phyloP scores from a whole-genome alignment of 2,888 invertebrate genomes.

The Drosophila austrosaltans region DNA sequence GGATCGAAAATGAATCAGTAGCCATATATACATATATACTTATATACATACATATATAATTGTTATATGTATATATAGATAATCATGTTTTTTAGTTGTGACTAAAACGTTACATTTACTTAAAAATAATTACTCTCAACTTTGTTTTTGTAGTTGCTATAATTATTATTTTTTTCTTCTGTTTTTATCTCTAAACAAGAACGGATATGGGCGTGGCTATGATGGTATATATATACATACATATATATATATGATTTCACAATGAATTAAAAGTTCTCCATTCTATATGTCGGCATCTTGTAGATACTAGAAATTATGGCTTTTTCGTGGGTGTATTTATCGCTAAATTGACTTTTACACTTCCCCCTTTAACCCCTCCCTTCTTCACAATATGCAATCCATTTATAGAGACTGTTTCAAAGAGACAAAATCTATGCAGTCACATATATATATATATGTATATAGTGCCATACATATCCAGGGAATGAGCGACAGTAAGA shows the following conservation, averaged over 20 bases:
- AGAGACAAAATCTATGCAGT: conserved; percentile 7
- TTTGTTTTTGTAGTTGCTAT: not conserved
- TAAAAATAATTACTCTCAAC: not conserved
- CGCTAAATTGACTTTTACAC: conserved; percentile 39
- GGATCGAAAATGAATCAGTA: too few species aligned
- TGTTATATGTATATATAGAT: too few species aligned
- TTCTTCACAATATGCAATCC: conserved; percentile 31
- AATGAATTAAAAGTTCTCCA: conserved; percentile 31
- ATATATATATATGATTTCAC: not conserved
- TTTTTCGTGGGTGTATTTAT: conserved; percentile 15
- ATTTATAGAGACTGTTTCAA: conserved; percentile 10
- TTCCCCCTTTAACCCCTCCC: not conserved
- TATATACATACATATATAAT: too few species aligned
- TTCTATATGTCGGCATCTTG: conserved; percentile 46
- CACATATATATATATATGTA: not conserved
- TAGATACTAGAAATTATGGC: conserved; percentile 46
- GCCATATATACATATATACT: too few species aligned
- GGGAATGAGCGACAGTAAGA: not conserved
- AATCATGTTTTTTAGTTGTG: not conserved
- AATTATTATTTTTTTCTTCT: not conserved
- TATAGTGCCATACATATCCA: not conserved
- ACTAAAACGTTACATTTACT: not conserved
- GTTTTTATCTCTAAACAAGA: not conserved
- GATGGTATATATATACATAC: not conserved
- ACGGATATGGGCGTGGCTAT: conserved; percentile 5